Conservation (phyloP, 2,888 invertebrate species). For the Seladonia tumulorum region DNA sequence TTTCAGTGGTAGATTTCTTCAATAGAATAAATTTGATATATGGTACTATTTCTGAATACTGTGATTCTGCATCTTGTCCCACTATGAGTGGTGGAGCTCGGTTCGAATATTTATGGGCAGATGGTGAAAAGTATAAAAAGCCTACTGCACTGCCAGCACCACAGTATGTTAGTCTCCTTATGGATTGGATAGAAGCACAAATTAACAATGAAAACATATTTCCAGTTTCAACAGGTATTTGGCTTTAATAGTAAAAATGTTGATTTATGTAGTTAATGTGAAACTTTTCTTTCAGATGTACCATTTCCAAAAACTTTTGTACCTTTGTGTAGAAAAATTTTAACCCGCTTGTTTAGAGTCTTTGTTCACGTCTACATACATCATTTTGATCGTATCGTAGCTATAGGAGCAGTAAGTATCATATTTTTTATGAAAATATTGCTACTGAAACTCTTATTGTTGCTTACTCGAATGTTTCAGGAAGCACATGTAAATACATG, state of each 20-base stretch:
- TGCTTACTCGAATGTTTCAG: constrained; percentile 83
- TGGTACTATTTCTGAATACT: constrained; percentile 94
- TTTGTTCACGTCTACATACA: constrained; percentile 98
- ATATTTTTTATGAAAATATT: background rate
- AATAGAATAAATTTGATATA: constrained; percentile 97
- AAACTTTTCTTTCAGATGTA: constrained; percentile 86
- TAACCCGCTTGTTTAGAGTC: constrained; percentile 94
- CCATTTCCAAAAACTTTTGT: constrained; percentile 95
- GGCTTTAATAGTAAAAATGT: background rate
- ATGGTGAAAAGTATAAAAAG: constrained; percentile 91
- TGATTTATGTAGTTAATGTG: background rate
- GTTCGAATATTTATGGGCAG: constrained; percentile 96
- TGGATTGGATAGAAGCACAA: constrained; percentile 96
- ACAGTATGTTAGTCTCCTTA: constrained; percentile 92
- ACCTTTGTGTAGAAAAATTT: constrained; percentile 92
- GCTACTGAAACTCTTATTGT: background rate
- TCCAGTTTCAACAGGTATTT: constrained; percentile 90
- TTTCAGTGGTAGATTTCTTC: constrained; percentile 95
- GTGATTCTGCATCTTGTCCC: constrained; percentile 93
- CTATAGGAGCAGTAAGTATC: constrained; percentile 92
- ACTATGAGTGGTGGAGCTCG: constrained; percentile 96
- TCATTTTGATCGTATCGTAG: constrained; percentile 95
- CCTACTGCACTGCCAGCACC: constrained; percentile 93
- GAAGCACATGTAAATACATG: constrained; percentile 97
- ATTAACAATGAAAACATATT: constrained; percentile 95